phyloP scores from a whole-genome alignment of 2,888 invertebrate genomes.

The Rutpela maculata region DNA sequence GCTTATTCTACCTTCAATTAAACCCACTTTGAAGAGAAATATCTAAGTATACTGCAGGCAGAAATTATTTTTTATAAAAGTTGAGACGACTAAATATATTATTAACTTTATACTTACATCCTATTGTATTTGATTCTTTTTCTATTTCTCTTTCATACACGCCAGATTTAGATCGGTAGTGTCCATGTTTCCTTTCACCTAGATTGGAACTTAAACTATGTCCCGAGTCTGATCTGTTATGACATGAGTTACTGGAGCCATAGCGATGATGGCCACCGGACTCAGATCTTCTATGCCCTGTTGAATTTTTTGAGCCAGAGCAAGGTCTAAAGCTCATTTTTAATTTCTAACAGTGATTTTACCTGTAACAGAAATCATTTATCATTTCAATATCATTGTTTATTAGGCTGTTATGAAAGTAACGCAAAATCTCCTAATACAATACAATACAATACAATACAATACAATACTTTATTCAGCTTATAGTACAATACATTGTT shows the following conservation, averaged over 20 bases:
- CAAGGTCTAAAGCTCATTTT: conserved; percentile 66
- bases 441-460: too few species aligned
- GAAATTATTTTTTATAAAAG: too few species aligned
- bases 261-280: conserved; percentile 67
- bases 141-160: conserved; percentile 64
- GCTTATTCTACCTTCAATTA: too few species aligned
- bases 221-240: conserved; percentile 70
- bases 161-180: conserved; percentile 71
- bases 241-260: conserved; percentile 63
- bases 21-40: too few species aligned
- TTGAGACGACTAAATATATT: too few species aligned
- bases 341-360: conserved; percentile 25
- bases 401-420: too few species aligned
- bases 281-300: conserved; percentile 68
- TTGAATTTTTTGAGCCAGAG: conserved; percentile 63
- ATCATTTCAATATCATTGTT: too few species aligned
- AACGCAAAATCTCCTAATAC: too few species aligned
- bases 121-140: conserved; percentile 64
- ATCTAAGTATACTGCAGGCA: too few species aligned
- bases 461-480: too few species aligned
- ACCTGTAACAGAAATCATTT: conserved; percentile 37
- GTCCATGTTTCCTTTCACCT: conserved; percentile 66
- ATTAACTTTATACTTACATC: conserved; percentile 62
- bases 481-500: too few species aligned
- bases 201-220: conserved; percentile 69